phyloP scores from a whole-genome alignment of 2,888 invertebrate species.

The Cephus rjabovi region DNA sequence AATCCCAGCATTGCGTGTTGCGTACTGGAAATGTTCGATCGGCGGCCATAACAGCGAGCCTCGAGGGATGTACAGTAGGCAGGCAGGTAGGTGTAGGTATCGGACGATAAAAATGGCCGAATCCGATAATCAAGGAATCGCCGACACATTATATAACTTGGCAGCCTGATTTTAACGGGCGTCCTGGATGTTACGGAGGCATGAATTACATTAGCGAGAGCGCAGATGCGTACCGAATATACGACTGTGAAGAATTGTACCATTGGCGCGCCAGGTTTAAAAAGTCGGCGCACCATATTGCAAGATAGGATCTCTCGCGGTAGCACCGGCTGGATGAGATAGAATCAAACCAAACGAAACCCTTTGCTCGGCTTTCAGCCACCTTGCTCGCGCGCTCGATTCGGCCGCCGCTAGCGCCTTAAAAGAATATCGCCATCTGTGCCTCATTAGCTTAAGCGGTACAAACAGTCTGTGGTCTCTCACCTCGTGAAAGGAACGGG shows the following conservation, averaged over 20 bases:
- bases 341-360: conserved; percentile 43
- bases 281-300: not conserved
- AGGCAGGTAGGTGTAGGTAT: not conserved
- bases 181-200: not conserved
- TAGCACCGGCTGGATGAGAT: conserved; percentile 55
- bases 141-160: not conserved
- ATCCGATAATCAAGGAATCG: not conserved
- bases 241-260: not conserved
- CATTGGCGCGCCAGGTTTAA: not conserved
- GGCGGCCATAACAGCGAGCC: not conserved
- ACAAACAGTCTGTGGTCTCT: conserved; percentile 51
- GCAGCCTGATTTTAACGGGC: not conserved
- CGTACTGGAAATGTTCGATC: not conserved
- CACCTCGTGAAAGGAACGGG: conserved; percentile 35
- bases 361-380: conserved; percentile 44
- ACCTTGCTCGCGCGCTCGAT: conserved; percentile 43
- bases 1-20: not conserved
- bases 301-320: conserved; percentile 40
- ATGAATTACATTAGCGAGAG: not conserved
- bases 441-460: conserved; percentile 64
- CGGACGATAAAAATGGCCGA: not conserved
- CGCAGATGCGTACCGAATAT: not conserved
- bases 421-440: conserved; percentile 56
- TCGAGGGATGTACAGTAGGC: not conserved
- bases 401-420: conserved; percentile 31